Conservation (phyloP, 2,797 vertebrate species). For the Rhodeus uyekii region DNA sequence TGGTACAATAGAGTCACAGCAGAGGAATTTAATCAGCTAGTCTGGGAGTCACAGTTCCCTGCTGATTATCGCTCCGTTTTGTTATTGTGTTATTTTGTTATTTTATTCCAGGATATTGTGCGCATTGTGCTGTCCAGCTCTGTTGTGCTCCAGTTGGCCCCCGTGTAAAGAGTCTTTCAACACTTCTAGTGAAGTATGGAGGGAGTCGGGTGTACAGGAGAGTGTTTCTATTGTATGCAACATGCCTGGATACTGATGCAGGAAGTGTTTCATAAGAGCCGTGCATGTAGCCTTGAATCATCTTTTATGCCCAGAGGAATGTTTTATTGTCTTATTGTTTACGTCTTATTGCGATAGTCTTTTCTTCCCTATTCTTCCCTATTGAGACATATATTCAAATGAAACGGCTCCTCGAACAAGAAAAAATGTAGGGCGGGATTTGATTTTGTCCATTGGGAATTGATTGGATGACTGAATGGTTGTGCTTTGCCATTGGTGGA, state of each 20-base stretch:
- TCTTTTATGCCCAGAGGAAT: conserved; percentile 12
- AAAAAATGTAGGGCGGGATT: not conserved
- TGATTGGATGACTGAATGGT: not conserved
- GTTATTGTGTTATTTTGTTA: conserved; percentile 70
- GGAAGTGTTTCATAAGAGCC: conserved; percentile 63
- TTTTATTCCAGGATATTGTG: conserved; percentile 51
- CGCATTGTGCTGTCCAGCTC: conserved; percentile 36
- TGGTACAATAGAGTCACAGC: conserved; percentile 56
- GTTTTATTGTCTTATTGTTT: no score
- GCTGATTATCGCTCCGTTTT: conserved; percentile 58
- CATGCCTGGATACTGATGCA: conserved; percentile 17
- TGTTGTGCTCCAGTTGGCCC: conserved; percentile 49
- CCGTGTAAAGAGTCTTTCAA: conserved; percentile 5
- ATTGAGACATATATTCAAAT: no score
- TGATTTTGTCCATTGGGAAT: not conserved
- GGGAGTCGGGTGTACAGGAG: conserved; percentile 24
- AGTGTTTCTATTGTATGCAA: not conserved
- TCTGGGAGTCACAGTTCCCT: conserved; percentile 50
- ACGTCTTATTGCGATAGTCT: not conserved
- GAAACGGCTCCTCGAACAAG: not conserved
- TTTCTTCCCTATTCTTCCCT: no score
- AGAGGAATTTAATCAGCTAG: conserved; percentile 67
- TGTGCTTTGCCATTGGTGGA: not conserved
- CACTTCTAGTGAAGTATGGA: conserved; percentile 46
- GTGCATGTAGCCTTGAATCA: conserved; percentile 40